phyloP scores from a whole-genome alignment of 2,797 vertebrate genomes.

The Hoplostethus mediterraneus region DNA sequence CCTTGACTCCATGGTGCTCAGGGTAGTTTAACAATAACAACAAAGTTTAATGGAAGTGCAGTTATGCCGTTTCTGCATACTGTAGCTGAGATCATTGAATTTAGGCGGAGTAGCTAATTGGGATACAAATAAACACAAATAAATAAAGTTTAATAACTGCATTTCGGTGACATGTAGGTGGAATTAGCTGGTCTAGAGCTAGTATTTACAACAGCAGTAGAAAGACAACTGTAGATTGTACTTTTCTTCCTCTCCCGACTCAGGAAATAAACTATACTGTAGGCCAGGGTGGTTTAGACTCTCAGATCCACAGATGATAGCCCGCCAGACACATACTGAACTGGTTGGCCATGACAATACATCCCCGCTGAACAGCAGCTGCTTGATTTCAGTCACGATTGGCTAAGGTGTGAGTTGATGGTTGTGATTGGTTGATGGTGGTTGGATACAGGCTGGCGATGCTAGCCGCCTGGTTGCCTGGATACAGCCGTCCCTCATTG shows the following conservation, averaged over 20 bases:
- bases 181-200: not conserved
- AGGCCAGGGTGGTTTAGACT: constrained; percentile 11
- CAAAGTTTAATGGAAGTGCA: not conserved
- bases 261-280: not conserved
- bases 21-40: too few species aligned
- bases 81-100: constrained; percentile 14
- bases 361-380: constrained; percentile 54
- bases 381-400: constrained; percentile 68
- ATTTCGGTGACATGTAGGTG: constrained; percentile 9
- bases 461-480: constrained; percentile 80
- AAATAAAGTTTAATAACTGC: constrained; percentile 6
- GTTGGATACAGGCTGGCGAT: constrained; percentile 70
- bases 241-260: not conserved
- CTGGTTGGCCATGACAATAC: constrained; percentile 39
- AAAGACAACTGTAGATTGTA: not conserved
- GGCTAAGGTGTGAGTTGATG: constrained; percentile 66
- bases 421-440: constrained; percentile 79
- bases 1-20: too few species aligned
- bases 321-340: constrained; percentile 21
- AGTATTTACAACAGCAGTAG: not conserved
- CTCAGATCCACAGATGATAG: not conserved
- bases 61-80: not conserved
- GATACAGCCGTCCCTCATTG: constrained; percentile 83
- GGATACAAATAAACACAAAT: not conserved
- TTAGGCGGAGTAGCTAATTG: not conserved